phyloP scores from a whole-genome alignment of 2,888 invertebrate species.

The Tipula unca region DNA sequence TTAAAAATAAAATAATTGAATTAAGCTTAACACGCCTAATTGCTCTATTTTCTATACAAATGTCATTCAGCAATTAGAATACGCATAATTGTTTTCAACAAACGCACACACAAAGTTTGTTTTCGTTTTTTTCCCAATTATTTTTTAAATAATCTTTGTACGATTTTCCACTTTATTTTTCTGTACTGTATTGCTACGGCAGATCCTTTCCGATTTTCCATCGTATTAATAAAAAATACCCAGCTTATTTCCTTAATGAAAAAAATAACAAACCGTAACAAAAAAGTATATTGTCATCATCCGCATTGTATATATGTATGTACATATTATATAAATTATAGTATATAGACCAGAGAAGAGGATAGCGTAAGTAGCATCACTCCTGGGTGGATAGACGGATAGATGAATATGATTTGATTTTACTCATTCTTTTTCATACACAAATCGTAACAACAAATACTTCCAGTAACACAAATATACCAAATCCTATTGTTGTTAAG shows the following conservation, averaged over 20 bases:
- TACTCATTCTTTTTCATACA: neutral
- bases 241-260: neutral
- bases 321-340: too few relatives aligned
- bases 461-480: neutral
- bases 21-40: too few relatives aligned
- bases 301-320: neutral
- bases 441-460: neutral
- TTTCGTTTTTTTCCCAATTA: neutral
- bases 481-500: constrained; percentile 2
- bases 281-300: neutral
- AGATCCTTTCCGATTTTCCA: neutral
- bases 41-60: too few relatives aligned
- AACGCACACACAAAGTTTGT: neutral
- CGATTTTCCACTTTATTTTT: neutral
- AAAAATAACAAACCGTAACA: neutral
- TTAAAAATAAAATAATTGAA: too few relatives aligned
- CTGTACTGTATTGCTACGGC: neutral
- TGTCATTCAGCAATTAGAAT: too few relatives aligned
- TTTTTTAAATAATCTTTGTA: neutral
- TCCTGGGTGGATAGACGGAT: neutral
- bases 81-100: neutral
- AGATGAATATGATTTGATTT: neutral
- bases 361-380: neutral
- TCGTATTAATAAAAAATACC: neutral
- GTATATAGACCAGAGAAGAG: neutral